Evolutionary conservation across 2,797 vertebrate species (phyloP), one percentile per base, ranked within the genome.

Genomic region (Menidia menidia): DNA sequence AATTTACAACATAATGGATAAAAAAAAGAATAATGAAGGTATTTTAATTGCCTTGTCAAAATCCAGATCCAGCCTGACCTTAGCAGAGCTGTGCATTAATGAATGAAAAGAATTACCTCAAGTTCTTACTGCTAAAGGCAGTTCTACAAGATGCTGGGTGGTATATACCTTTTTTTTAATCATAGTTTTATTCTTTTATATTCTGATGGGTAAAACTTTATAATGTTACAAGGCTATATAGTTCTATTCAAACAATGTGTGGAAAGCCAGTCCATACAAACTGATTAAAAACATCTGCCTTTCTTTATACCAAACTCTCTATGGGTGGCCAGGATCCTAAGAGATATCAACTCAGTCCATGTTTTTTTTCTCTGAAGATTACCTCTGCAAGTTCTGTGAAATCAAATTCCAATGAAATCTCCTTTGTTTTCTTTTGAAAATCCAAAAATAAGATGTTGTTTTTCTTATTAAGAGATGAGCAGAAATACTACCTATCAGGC

Each of bases 361-460:
- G 60, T 79, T 51, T 65, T 30, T 39, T 9, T 39, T 39, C 9
- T 39, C 5, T 6, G 2, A 39, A 71, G 16, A 19, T 56, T 45
- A 58, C 61, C 58, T 67, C 44, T 44, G 47, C 13, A n/a, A 42
- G 16, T 59, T 76, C 30, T 53, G 39, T 80, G 65, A 33, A 60
- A 75, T 75, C 75, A 15, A 60, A 54, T 31, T 75, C 42, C 41
- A 71, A 62, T 54, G 53, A 61, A 78, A 72, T 81, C 58, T 62
- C 57, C 60, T 33, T 56, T 25, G 19, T 41, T 6, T 45, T 56
- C 15, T 11, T 55, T 33, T 62, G 19, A 25, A 25, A 2, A 62
- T 57, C 41, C 25, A 1, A 18, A 54, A 54, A 51, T 58, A 70
- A 59, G 39, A 18, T n/a, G 35, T 45, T 64, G 2, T 39, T 68